Evolutionary conservation across 2,113 vertebrate genomes (phyloP).

Genomic region (Triplophysa rosa): DNA sequence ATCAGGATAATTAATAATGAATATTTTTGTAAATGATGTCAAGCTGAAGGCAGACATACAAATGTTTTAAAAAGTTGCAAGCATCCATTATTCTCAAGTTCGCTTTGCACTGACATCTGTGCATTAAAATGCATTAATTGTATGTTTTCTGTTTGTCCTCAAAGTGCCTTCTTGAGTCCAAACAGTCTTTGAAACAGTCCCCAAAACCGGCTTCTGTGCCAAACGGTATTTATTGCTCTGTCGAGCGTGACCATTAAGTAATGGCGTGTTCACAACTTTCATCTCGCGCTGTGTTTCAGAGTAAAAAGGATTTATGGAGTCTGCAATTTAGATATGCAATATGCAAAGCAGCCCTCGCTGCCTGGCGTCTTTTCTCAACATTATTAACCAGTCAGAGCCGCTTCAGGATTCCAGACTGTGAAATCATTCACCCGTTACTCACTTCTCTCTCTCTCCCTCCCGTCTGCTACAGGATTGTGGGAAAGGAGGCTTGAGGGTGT

Average conservation of each 20-base stretch:
- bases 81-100: no score
- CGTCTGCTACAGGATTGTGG: conserved; percentile 5
- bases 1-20: not conserved
- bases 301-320: conserved; percentile 20
- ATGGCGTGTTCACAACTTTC: conserved; percentile 2
- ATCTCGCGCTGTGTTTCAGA: conserved; percentile 6
- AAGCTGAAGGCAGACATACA: not conserved
- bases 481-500: conserved; percentile 56
- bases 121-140: no score
- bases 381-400: conserved; percentile 33
- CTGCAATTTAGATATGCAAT: conserved; percentile 11
- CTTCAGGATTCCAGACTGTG: not conserved
- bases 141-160: no score
- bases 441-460: not conserved
- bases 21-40: not conserved
- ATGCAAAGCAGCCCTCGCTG: conserved; percentile 29
- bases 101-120: no score
- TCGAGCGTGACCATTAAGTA: conserved; percentile 32
- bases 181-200: no score
- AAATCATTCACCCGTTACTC: not conserved
- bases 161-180: no score
- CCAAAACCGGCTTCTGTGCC: conserved; percentile 3
- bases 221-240: conserved; percentile 35
- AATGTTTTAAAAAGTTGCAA: no score
- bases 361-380: not conserved